A percentile compares a stretch with the other conserved stretches of the same genome.
Evolutionary conservation across 2,888 invertebrate species (phyloP).

Genomic region (Aquatica leii): DNA sequence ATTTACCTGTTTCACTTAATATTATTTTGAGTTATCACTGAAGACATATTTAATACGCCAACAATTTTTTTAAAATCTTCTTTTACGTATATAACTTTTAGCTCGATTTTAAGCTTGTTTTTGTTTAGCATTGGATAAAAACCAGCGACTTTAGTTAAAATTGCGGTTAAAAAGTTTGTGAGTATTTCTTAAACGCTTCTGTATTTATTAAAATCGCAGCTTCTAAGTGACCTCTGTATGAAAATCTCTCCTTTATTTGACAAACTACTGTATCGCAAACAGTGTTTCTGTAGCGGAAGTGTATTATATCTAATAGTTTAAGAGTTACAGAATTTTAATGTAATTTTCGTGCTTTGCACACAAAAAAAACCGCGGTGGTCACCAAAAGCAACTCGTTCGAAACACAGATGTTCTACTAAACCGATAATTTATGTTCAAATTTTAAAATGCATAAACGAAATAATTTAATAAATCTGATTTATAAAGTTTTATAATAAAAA

Average conservation of each 20-base stretch:
- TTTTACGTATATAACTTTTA: not conserved
- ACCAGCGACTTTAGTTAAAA: not conserved
- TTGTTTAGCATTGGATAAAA: not conserved
- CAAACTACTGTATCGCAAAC: conserved; percentile 2
- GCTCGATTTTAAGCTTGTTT: not conserved
- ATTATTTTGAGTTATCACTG: not conserved
- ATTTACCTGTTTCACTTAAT: conserved; percentile 1
- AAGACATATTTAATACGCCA: conserved; percentile 2
- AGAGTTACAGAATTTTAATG: too few relatives aligned
- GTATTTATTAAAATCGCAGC: not conserved
- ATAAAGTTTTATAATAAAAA: too few relatives aligned
- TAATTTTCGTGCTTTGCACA: too few relatives aligned
- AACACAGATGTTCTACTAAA: too few relatives aligned
- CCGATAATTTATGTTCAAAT: too few relatives aligned
- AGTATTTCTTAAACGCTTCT: not conserved
- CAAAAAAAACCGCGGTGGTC: too few relatives aligned
- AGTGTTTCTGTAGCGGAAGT: not conserved
- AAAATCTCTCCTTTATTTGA: not conserved
- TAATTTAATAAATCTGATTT: too few relatives aligned
- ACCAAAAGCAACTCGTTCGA: too few relatives aligned
- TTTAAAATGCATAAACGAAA: too few relatives aligned
- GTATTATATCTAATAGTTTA: not conserved
- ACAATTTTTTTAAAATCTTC: conserved; percentile 1
- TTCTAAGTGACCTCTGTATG: conserved; percentile 3
- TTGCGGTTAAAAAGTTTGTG: not conserved